Percentiles rank a stretch among this genome's conserved stretches.
Evolutionary conservation across 2,113 vertebrate species (phyloP).

Genomic region (Bettongia penicillata): DNA sequence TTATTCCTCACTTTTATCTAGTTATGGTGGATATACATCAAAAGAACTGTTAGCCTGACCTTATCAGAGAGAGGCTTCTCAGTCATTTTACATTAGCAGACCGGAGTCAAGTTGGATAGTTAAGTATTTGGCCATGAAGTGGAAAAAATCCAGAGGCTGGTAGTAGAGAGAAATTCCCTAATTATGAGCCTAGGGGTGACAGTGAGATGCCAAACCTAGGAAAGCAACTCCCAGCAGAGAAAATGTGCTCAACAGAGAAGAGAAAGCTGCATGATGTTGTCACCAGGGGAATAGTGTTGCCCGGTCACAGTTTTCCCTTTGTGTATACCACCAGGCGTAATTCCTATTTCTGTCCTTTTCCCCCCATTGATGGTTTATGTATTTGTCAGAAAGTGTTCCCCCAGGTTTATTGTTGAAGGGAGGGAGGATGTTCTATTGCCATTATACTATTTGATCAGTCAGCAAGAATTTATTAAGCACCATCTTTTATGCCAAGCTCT

Average conservation of each 20-base stretch:
- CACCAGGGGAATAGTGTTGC: neutral
- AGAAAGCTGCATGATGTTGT: neutral
- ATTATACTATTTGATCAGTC: neutral
- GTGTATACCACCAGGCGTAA: neutral
- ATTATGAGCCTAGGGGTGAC: neutral
- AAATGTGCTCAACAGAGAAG: neutral
- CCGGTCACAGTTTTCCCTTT: neutral
- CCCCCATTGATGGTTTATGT: neutral
- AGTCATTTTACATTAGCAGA: neutral
- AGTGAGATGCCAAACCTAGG: neutral
- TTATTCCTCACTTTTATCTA: neutral
- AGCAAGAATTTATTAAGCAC: neutral
- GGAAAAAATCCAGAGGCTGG: neutral
- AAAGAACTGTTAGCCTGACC: neutral
- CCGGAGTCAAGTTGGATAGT: neutral
- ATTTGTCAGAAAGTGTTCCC: neutral
- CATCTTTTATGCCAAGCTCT: neutral
- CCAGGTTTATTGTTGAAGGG: neutral
- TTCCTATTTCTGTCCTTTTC: neutral
- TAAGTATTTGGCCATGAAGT: neutral
- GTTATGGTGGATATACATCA: neutral
- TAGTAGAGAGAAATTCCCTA: neutral
- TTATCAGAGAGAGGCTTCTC: neutral
- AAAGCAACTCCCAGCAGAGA: neutral
- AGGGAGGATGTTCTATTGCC: neutral